Evolutionary conservation across 2,888 invertebrate species (phyloP), one percentile per base, ranked within the genome.

Genomic region (Rhimphoctona megacephalus): DNA sequence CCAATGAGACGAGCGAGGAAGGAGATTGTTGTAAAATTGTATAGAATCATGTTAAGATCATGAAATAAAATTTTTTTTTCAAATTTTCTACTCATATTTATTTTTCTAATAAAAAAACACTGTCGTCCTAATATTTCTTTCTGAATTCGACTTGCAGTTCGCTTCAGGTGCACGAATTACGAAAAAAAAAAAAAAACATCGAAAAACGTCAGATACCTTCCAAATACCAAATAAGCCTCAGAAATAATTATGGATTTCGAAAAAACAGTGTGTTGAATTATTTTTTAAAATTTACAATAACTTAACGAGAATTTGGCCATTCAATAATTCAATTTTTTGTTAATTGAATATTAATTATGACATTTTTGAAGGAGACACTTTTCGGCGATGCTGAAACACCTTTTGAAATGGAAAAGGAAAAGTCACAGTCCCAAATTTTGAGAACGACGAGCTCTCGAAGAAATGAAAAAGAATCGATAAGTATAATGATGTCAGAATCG

Each of bases 31-130:
- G 19, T n/a, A 11, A 33, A 52, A 52, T 77, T 77, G 36, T 66
- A 66, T 30, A 52, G 49, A 66, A 52, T 19, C 22, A 52, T 25
- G 9, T 22, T 36, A 19, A n/a, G 9, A 39, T 36, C 30, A 30
- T 76, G 19, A 9, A 77, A 66, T 67, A 77, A 77, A 77, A 19
- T 66, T n/a, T 66, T 77, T 36, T 77, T 77, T 77, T 67, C 30
- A 52, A 66, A 49, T 33, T 52, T 3, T n/a, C 1, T 14, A 30
- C 19, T 9, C 19, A 39, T 39, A 19, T 61, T 74, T 74, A 61
- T 61, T 5, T 7, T 57, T 17, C 4, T 49, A 19, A 49, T 54
- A 19, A 49, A 73, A 22, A 22, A 57, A 73, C 0, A n/a, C 33
- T 6, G 22, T 61, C 11, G 30, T 74, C 22, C 14, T 19, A 46